Conservation (phyloP, 2,888 invertebrate genomes). For the Ptilodon capucinus region DNA sequence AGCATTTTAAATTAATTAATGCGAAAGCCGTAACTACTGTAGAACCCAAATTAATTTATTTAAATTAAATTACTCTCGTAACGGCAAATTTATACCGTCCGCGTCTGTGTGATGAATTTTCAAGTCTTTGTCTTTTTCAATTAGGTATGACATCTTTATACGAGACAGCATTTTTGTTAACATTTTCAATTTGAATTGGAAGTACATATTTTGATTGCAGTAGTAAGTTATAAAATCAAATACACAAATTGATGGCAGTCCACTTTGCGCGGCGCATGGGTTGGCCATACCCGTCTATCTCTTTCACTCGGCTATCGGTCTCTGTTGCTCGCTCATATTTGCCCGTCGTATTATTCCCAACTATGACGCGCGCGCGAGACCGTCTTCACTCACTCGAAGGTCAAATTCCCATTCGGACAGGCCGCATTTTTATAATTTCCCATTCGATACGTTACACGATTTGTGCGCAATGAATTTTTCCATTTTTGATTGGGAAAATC, state of each 20-base stretch:
- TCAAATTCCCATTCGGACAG: constrained; percentile 23
- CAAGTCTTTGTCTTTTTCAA: too few relatives aligned
- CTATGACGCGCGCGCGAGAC: constrained; percentile 2
- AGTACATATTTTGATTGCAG: too few relatives aligned
- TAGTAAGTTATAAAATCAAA: background rate
- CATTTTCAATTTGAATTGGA: background rate
- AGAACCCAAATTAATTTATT: too few relatives aligned
- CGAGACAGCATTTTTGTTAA: too few relatives aligned
- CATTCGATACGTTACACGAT: constrained; percentile 18
- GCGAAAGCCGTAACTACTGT: too few relatives aligned
- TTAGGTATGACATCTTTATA: too few relatives aligned
- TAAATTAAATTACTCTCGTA: too few relatives aligned
- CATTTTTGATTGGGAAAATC: background rate
- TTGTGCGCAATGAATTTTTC: background rate
- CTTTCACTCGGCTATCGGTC: constrained; percentile 3
- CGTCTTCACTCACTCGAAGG: constrained; percentile 11
- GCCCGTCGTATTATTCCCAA: constrained; percentile 8
- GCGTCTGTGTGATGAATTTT: too few relatives aligned
- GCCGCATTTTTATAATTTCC: constrained; percentile 12
- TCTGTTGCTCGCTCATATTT: constrained; percentile 9
- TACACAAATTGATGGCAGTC: background rate
- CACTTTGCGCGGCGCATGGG: background rate
- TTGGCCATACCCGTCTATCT: background rate
- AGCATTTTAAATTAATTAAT: too few relatives aligned
- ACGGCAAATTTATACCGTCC: too few relatives aligned